phyloP scores from a whole-genome alignment of 1,140 invertebrate species.

The Plutomurus gul region DNA sequence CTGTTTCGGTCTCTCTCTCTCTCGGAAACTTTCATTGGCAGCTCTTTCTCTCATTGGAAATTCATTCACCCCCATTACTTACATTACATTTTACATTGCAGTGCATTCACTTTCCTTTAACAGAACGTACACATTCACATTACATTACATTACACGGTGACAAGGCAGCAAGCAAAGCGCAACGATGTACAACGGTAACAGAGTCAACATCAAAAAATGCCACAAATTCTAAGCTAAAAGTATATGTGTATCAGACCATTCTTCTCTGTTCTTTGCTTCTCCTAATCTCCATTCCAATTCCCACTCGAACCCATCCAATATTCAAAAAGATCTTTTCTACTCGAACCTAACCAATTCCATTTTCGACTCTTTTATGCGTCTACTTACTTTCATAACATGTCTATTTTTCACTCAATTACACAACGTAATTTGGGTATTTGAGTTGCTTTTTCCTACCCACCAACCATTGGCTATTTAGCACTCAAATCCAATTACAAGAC shows the following conservation, averaged over 20 bases:
- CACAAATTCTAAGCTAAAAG: neutral
- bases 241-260: neutral
- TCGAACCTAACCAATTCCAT: slow-evolving; percentile 14
- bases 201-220: neutral
- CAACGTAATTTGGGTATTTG: slow-evolving; percentile 26
- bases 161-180: neutral
- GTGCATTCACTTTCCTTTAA: neutral
- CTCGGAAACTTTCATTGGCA: neutral
- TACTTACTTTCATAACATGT: slow-evolving; percentile 25
- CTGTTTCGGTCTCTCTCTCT: neutral
- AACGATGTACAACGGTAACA: neutral
- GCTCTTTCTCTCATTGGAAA: neutral
- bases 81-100: slow-evolving; percentile 3
- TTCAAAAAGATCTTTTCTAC: slow-evolving; percentile 10
- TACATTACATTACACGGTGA: neutral
- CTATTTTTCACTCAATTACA: slow-evolving; percentile 34
- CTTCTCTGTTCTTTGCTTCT: neutral
- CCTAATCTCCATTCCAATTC: slow-evolving; percentile 13
- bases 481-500: slow-evolving; percentile 18
- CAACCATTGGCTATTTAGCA: slow-evolving; percentile 19
- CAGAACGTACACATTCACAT: slow-evolving; percentile 3
- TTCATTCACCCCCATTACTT: neutral
- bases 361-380: slow-evolving; percentile 13
- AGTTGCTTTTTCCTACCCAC: slow-evolving; percentile 17
- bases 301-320: slow-evolving; percentile 3